Evolutionary conservation across 1,140 invertebrate genomes (phyloP), one percentile per base, ranked within the genome.

Genomic region (Drosophila rhopaloa): DNA sequence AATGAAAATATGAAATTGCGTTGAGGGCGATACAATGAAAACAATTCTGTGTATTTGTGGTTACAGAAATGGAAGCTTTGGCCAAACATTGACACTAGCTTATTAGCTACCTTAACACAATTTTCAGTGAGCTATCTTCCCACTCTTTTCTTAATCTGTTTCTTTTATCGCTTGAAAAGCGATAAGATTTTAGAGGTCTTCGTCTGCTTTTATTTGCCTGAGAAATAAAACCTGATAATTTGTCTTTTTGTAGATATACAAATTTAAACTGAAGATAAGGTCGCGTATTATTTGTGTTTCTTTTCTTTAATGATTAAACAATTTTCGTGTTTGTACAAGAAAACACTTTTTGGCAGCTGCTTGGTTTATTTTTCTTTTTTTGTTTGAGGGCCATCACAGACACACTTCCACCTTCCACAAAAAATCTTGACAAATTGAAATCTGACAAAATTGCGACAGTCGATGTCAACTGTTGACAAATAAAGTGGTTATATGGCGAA

Each of bases 391-490:
- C 35, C 27, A 48, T 27, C 44, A 7, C 29, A 27, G 44, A 37
- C 19, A 54, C 47, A 61, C 58, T 48, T 59, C 29, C 53, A 16
- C 27, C 27, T 19, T 46, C 37, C 44, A 6, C 6, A 7, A 43
- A 46, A 59, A 51, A 74, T 57, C 54, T 50, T 86, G 86, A 90
- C 79, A 90, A 90, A 90, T 86, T 86, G 82, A 86, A 35, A 57
- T 41, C 76, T 79, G 68, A 77, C 81, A 80, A 88, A 90, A 74
- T 86, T 80, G 78, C 88, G 86, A 90, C 81, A 90, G 79, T 63
- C 37, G 55, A 46, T 62, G 81, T 86, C 85, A 90, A 70, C 51
- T 54, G 79, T 67, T 90, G 86, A 90, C 86, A 90, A 90, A 90
- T 90, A 81, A 75, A 81, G 57, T 84, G 74, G 76, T 72, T 68